Evolutionary conservation across 2,888 invertebrate genomes (phyloP), one percentile per base, ranked within the genome.

Genomic region (Apotomis turbidana): DNA sequence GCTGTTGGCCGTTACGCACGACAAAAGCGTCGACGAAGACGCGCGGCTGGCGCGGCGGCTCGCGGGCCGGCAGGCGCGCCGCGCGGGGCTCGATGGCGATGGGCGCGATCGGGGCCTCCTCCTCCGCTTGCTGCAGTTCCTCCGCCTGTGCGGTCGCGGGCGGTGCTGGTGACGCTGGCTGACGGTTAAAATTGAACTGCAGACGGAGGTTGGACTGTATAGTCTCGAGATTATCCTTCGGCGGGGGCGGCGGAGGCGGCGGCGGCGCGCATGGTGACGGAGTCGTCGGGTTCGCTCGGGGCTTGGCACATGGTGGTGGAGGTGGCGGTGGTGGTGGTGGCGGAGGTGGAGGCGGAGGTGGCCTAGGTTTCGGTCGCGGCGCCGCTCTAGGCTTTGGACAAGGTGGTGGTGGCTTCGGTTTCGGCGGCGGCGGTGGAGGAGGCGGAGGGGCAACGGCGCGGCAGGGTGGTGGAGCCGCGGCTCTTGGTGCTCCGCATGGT

Each of bases 11-110:
- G 78, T 91, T 84, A 36, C 88, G 82, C 8, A 93, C 85, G 9
- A 93, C 88, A 76, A 92, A 93, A 0, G 93, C 93, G 75, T 93
- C 93, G 10, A 93, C 89, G 77, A 86, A 93, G 13, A 93, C 93
- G 64, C 91, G 88, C 0, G 92, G 90, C 15, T 85, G 80, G 3
- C 88, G 85, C 52, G 88, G 86, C 38, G 79, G 80, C 63, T 84
- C 81, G 1, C 82, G 83, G n/a, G 77, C 78, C 3, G 93, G 92
- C 36, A 93, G 79, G 38, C 79, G 82, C 0, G 91, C 92, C 9
- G 92, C 91, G n/a, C 86, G 87, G 0, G 93, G 93, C 70, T 83
- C 80, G 63, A 92, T 88, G 3, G 88, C 82, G 4, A 91, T 86
- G 0, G 89, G 87, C 0, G 77, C 79, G 8, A 80, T 74, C 44